These are phyloP conservation scores for Cryptomyrus ogoouensis DNA, from an alignment of 2,113 vertebrate species.

Conservation along the genomic window DNA sequence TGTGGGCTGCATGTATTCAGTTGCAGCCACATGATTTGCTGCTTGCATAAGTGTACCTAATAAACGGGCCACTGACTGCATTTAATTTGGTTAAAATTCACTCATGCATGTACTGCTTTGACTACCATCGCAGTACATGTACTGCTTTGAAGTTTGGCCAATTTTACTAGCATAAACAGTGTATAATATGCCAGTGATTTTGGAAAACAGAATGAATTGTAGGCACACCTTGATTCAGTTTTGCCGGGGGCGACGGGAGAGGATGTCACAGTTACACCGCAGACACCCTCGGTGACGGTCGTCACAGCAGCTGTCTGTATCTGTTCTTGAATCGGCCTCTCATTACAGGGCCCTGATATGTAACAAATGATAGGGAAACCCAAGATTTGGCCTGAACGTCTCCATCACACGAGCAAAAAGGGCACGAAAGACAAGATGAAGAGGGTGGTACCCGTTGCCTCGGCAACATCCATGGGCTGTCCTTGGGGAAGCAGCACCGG, in stretches of 20 bases:
- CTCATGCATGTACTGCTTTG: not conserved
- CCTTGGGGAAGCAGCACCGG: constrained; percentile 68
- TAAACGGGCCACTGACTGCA: not conserved
- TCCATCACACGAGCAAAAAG: not conserved
- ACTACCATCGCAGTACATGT: not conserved
- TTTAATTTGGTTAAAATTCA: not conserved
- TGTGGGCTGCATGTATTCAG: not conserved
- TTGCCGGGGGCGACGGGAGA: constrained; percentile 43
- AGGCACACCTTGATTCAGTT: constrained; percentile 48
- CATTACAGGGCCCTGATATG: constrained; percentile 52
- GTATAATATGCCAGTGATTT: not conserved
- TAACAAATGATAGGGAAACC: constrained; percentile 19
- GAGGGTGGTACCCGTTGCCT: constrained; percentile 44
- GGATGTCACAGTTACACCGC: constrained; percentile 51
- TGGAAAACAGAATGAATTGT: not conserved
- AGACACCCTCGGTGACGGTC: constrained; percentile 48
- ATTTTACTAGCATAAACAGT: not conserved
- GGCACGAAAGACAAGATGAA: not conserved
- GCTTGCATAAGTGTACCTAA: not conserved
- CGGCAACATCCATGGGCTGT: constrained; percentile 52
- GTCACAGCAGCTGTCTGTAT: constrained; percentile 52
- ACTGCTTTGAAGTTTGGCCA: not conserved
- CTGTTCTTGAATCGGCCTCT: constrained; percentile 49
- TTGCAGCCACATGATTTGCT: not conserved
- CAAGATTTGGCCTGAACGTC: not conserved